Evolutionary conservation across 2,888 invertebrate genomes (phyloP).

Genomic region (Drosophila hawaiiensis): DNA sequence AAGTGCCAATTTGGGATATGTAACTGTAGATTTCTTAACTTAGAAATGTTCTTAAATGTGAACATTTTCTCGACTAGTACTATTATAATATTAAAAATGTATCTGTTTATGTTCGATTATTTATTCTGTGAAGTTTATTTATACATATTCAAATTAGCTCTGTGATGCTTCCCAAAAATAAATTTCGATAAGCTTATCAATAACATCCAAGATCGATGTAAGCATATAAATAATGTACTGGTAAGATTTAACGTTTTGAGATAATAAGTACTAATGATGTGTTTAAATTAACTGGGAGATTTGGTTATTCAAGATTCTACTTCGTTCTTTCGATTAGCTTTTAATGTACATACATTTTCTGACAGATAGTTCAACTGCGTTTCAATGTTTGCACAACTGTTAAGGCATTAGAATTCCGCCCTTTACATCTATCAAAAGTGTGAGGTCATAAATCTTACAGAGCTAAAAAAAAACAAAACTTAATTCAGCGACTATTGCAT

Average conservation of each 20-base stretch:
- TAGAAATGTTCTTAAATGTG: neutral
- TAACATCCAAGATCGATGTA: neutral
- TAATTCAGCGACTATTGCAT: constrained; percentile 20
- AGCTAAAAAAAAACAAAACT: constrained; percentile 34
- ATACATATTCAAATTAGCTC: neutral
- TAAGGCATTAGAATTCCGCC: constrained; percentile 23
- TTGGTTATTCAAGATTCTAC: neutral
- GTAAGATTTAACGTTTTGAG: neutral
- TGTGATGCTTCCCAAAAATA: neutral
- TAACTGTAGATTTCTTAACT: neutral
- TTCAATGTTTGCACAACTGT: constrained; percentile 23
- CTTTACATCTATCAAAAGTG: constrained; percentile 50
- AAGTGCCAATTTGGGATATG: neutral
- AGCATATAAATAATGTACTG: neutral
- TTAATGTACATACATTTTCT: neutral
- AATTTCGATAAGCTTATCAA: neutral
- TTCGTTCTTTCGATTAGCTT: neutral
- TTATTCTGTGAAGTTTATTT: neutral
- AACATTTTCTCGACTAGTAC: neutral
- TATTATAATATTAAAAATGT: neutral
- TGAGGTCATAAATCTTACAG: constrained; percentile 54
- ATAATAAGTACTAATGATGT: neutral
- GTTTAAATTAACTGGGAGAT: neutral
- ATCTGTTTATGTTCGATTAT: neutral
- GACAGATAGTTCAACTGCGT: neutral